Percentiles rank a stretch among this genome's conserved stretches.
phyloP scores from a whole-genome alignment of 35 echinoderm and acorn worm genomes.

The Ptychodera flava region DNA sequence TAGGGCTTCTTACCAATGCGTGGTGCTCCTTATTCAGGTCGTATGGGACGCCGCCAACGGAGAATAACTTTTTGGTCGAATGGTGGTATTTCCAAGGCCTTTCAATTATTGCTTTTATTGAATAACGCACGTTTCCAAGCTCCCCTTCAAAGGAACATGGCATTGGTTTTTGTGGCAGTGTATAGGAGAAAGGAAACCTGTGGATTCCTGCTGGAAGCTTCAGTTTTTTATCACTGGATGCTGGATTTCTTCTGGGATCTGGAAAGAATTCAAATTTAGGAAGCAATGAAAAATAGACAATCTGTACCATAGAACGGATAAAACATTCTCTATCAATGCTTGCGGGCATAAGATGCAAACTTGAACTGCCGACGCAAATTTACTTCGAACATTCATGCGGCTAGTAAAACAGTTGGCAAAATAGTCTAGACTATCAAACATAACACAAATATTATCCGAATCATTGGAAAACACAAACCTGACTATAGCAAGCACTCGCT shows the following conservation, averaged over 20 bases:
- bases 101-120: slow-evolving; percentile 67
- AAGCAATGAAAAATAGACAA: too few relatives aligned
- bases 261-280: neutral
- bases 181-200: slow-evolving; percentile 66
- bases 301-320: too few relatives aligned
- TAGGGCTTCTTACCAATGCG: slow-evolving; percentile 56
- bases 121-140: slow-evolving; percentile 66
- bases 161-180: slow-evolving; percentile 54
- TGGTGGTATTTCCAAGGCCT: slow-evolving; percentile 97
- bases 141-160: slow-evolving; percentile 90
- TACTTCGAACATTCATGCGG: too few relatives aligned
- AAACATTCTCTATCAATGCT: too few relatives aligned
- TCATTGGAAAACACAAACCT: too few relatives aligned
- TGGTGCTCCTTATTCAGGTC: slow-evolving; percentile 63
- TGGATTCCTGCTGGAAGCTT: slow-evolving; percentile 33
- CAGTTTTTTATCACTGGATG: neutral
- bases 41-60: slow-evolving; percentile 60
- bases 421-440: too few relatives aligned
- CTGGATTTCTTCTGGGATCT: neutral
- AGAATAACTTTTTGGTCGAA: slow-evolving; percentile 78
- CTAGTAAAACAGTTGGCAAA: too few relatives aligned
- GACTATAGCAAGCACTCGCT: too few relatives aligned
- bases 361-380: too few relatives aligned
- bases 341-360: too few relatives aligned
- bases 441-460: too few relatives aligned